Evolutionary conservation across 2,113 vertebrate genomes (phyloP), one percentile per base, ranked within the genome.

Genomic region (Pygoscelis antarcticus): DNA sequence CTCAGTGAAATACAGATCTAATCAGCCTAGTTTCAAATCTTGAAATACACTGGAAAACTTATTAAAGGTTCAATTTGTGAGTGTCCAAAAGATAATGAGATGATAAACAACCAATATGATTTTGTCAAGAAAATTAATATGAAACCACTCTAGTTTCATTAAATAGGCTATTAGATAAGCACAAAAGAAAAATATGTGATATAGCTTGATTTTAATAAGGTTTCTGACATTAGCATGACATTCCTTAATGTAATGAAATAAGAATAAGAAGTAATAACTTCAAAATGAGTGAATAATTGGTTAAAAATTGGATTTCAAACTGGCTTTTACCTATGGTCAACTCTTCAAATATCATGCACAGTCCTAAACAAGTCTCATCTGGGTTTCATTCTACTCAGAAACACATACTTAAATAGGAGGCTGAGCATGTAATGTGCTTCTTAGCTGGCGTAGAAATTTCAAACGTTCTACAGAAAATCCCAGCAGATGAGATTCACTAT

Each of bases 91-190:
- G 74, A 82, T 75, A 87, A 79, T 58, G 32, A 87, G 40, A 70
- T 82, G 19, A 87, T 71, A 85, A 93, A 90, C 78, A 25, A 57
- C 5, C 16, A 62, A 91, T 46, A 82, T 62, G 11, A 78, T 57
- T 89, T 93, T 91, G 51, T 71, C 61, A 89, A 78, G 81, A 78
- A 91, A 89, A 93, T 74, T 30, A 93, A 81, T 81, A 87, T 11
- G 17, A 93, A 96, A 75, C 8, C 23, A 84, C 26, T 91, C 46
- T 49, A 46, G 19, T 64, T 58, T 85, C 65, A 87, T 61, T 91
- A 84, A 71, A 68, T 58, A 66, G 2, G 2, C 84, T 70, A 75
- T 46, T 87, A 89, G 27, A 92, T 54, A 75, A 70, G 36, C 72
- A 42, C 16, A 78, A 75, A 64, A 57, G 36, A 81, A 86, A 91